Evolutionary conservation across 2,797 vertebrate species (phyloP), one percentile per base, ranked within the genome.

Genomic region (Acanthis flammea): DNA sequence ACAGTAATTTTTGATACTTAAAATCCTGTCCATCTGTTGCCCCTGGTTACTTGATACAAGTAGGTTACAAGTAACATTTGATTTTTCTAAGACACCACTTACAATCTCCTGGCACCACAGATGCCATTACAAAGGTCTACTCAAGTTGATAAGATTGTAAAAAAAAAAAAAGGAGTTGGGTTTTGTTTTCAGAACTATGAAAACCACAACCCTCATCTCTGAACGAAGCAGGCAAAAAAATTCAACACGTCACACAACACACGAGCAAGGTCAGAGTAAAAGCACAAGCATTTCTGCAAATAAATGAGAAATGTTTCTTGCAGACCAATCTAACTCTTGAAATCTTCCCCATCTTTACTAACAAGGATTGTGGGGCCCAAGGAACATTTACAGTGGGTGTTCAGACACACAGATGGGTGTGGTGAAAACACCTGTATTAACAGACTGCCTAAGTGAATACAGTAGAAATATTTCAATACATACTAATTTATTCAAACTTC

Each of bases 381-480:
- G 72, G 37, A 79, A 47, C 50, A 74, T 45, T 91, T 83, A 75
- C 47, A 86, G 44, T 27, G 31, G 41, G 39, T 77, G 53, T 55
- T 91, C 78, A 91, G 61, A 57, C 78, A 87, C 39, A 62, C 8
- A 25, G 54, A 77, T 35, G 66, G 85, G 68, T 78, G 87, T 78
- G 87, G 73, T 84, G 60, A 71, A 58, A 91, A 66, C 68, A 94
- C 54, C 77, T 65, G 57, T 45, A 93, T 62, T 83, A 92, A 80
- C 28, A 90, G 72, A 66, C 78, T 28, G 78, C 62, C 70, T 37
- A 55, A 90, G 25, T 27, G 47, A 93, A 80, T 41, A 66, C 1
- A 68, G 55, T 5, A 83, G 28, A 89, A 94, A 80, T 67, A 81
- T 84, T 95, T 94, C 51, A 21, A 86, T 63, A 92, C 22, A 19